Conservation (phyloP, 1,140 invertebrate genomes). For the Bombus turneri region DNA sequence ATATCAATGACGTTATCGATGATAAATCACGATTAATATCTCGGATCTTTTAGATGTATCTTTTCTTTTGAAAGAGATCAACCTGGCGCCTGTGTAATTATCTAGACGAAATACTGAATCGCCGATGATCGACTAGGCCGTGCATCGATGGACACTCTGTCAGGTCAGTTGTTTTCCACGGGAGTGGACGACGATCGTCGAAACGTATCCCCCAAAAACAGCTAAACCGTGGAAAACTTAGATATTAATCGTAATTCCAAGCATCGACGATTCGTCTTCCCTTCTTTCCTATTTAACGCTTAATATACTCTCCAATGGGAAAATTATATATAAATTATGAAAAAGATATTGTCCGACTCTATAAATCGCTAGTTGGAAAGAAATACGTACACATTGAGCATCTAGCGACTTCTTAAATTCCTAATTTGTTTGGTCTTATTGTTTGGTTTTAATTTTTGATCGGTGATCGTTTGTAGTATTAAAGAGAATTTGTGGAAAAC, state of each 20-base stretch:
- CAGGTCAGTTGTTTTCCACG: conserved; percentile 12
- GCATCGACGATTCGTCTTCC: conserved; percentile 15
- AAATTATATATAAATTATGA: not conserved
- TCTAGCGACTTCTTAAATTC: too few relatives aligned
- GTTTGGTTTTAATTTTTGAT: too few relatives aligned
- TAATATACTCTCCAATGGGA: not conserved
- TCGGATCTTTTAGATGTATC: not conserved
- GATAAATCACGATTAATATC: not conserved
- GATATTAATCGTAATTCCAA: conserved; percentile 4
- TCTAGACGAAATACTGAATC: not conserved
- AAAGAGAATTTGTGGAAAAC: not conserved
- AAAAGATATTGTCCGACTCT: conserved; percentile 12
- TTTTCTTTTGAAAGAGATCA: not conserved
- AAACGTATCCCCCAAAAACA: conserved; percentile 31
- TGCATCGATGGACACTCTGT: conserved; percentile 54
- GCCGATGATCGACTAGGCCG: not conserved
- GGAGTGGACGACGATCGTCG: conserved; percentile 36
- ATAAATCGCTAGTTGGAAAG: not conserved
- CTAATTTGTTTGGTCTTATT: too few relatives aligned
- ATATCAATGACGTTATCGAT: too few relatives aligned
- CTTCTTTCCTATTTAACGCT: not conserved
- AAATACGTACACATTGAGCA: too few relatives aligned
- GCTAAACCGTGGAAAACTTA: conserved; percentile 17
- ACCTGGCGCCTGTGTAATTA: not conserved
- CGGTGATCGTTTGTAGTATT: too few relatives aligned